These are phyloP conservation scores for Synanthedon myopaeformis DNA, from an alignment of 2,888 invertebrate genomes.

Conservation along the genomic window DNA sequence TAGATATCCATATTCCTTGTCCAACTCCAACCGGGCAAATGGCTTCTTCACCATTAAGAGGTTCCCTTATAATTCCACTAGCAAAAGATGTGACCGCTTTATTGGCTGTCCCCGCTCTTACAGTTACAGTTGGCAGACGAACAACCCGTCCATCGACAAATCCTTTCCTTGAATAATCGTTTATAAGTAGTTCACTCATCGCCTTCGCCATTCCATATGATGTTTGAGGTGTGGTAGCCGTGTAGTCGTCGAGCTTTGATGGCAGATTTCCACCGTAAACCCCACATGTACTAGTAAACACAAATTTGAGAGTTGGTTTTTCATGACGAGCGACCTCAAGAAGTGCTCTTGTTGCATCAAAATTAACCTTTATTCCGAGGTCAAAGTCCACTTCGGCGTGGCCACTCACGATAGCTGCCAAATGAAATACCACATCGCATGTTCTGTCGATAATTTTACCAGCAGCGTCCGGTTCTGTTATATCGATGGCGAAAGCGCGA, in stretches of 20 bases:
- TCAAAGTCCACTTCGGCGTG: slow-evolving; percentile 51
- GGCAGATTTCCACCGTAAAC: slow-evolving; percentile 45
- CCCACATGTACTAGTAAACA: slow-evolving; percentile 43
- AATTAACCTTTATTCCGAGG: slow-evolving; percentile 42
- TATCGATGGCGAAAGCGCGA: slow-evolving; percentile 18
- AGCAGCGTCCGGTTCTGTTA: slow-evolving; percentile 22
- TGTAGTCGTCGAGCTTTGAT: slow-evolving; percentile 27
- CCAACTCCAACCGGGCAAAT: slow-evolving; percentile 34
- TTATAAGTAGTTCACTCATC: slow-evolving; percentile 45
- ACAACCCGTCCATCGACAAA: slow-evolving; percentile 39
- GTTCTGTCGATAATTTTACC: slow-evolving; percentile 21
- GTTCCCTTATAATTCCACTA: slow-evolving; percentile 50
- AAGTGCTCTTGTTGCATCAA: slow-evolving; percentile 45
- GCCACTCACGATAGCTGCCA: slow-evolving; percentile 55
- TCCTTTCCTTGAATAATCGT: slow-evolving; percentile 49
- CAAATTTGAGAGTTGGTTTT: slow-evolving; percentile 26
- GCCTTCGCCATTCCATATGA: slow-evolving; percentile 55
- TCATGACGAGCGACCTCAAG: slow-evolving; percentile 34
- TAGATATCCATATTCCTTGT: slow-evolving; percentile 40
- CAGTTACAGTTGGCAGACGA: slow-evolving; percentile 49
- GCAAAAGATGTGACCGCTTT: slow-evolving; percentile 55
- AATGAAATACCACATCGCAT: slow-evolving; percentile 37
- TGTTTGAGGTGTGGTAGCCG: slow-evolving; percentile 39
- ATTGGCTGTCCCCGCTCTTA: slow-evolving; percentile 46
- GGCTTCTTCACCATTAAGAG: slow-evolving; percentile 30